These are phyloP conservation scores for Clarias gariepinus DNA, from an alignment of 2,113 vertebrate genomes.

Conservation along the genomic window DNA sequence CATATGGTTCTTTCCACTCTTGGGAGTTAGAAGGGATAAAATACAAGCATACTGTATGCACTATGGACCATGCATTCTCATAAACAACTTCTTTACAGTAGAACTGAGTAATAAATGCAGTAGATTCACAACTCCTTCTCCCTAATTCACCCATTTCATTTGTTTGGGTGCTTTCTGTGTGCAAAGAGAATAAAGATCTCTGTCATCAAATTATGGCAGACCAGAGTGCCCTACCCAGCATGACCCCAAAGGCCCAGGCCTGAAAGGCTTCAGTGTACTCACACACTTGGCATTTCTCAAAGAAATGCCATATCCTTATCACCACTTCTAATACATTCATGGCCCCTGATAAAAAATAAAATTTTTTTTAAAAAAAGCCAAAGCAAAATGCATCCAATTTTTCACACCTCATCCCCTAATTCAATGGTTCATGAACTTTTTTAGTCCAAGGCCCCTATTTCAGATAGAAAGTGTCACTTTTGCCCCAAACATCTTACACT, in stretches of 20 bases:
- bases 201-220: conserved; percentile 65
- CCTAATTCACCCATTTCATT: background rate
- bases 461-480: background rate
- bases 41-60: background rate
- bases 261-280: conserved; percentile 71
- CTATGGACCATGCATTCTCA: background rate
- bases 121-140: background rate
- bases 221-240: conserved; percentile 57
- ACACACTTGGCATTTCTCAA: conserved; percentile 67
- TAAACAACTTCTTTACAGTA: background rate
- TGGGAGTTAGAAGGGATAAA: background rate
- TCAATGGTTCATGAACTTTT: background rate
- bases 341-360: background rate
- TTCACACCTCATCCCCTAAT: conserved; percentile 2
- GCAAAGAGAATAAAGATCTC: conserved; percentile 62
- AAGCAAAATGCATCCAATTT: background rate
- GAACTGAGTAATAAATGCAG: conserved; percentile 8
- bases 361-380: conserved; percentile 3
- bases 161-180: conserved; percentile 52
- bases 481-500: background rate
- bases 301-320: conserved; percentile 39
- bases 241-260: conserved; percentile 44
- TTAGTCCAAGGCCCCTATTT: background rate
- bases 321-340: conserved; percentile 25
- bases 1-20: background rate